These are phyloP conservation scores for Drosophila neocordata DNA, from an alignment of 1,140 invertebrate genomes.

Conservation along the genomic window DNA sequence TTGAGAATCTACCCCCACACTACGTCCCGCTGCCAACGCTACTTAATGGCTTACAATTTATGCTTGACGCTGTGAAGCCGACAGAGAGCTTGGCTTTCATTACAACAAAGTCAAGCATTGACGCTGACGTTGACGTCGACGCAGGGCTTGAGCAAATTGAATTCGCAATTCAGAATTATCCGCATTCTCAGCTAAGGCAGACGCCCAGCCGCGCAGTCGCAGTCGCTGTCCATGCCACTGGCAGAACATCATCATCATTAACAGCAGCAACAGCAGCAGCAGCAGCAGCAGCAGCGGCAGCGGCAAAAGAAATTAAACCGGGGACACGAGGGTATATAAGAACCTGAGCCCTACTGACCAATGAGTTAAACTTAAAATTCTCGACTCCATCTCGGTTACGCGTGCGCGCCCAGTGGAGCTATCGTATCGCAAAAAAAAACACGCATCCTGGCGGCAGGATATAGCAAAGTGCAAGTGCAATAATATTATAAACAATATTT, in stretches of 20 bases:
- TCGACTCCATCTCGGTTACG: conserved; percentile 68
- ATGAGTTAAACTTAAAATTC: conserved; percentile 56
- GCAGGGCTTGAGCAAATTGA: conserved; percentile 51
- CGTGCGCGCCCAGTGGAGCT: conserved; percentile 62
- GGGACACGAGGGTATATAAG: conserved; percentile 73
- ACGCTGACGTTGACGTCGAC: conserved; percentile 9
- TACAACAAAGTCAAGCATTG: background rate
- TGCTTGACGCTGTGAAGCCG: conserved; percentile 34
- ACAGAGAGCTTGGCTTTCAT: conserved; percentile 14
- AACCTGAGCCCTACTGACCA: conserved; percentile 59
- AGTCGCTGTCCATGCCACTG: conserved; percentile 26
- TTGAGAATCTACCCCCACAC: conserved; percentile 51
- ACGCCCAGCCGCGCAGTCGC: conserved; percentile 39
- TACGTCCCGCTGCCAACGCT: conserved; percentile 3
- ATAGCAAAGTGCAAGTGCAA: conserved; percentile 22
- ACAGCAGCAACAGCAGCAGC: no score
- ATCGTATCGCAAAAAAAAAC: background rate
- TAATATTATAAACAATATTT: background rate
- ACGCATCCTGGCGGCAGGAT: conserved; percentile 63
- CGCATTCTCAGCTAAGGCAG: conserved; percentile 35
- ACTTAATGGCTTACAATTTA: conserved; percentile 53
- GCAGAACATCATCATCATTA: conserved; percentile 47
- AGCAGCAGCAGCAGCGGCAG: conserved; percentile 43
- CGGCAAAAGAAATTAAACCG: conserved; percentile 72
- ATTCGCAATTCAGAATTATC: conserved; percentile 53